Base-by-base conservation (phyloP, 2,113 vertebrate genomes). In the Petromus typicus region DNA sequence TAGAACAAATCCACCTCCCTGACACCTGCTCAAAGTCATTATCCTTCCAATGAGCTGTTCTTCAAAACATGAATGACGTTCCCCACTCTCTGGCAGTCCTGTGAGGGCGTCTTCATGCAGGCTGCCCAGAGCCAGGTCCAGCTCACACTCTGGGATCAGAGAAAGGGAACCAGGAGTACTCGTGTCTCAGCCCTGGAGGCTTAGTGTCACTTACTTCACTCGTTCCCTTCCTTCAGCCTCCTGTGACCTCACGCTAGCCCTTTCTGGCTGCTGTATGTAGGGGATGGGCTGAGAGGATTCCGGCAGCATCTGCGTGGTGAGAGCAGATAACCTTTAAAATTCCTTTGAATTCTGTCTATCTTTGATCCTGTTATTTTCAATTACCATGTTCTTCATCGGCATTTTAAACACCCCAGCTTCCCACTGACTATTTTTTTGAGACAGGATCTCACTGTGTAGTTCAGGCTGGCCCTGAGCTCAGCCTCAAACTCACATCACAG, bases 1-100 rank as follows among this genome's bases (percentile, higher is more conserved):
- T 87, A 90, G 86, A 96, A 82, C 40, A 79, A 91, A 95, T 66
- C 81, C 59, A 71, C 69, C 45, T 84, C 56, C 71, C 73, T 90
- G 48, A 87, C 54, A 95, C 71, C 56, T 92, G 64, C 51, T 91
- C 63, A 82, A 48, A 88, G 61, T 95, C 89, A 89, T 91, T 88
- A 69, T 79, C n/a, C 20, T 88, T 27, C 54, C 80, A 73, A 45
- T 5, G 40, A 76, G 34, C 64, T 76, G 54, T 90, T 45, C 71
- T 94, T 85, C 89, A 90, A 73, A 91, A 93, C 43, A 67, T 0
- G 27, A 78, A 59, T 84, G 69, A 51, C n/a, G 13, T 48, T 63
- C 12, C 85, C n/a, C 20, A 23, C 61, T 79, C 78, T 73, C 87
- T 43, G 34, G 67, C 25, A 51, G 51, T 67, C n/a, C 80, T 91